Evolutionary conservation across 2,888 invertebrate genomes (phyloP).

Genomic region (Dryomyza anilis): DNA sequence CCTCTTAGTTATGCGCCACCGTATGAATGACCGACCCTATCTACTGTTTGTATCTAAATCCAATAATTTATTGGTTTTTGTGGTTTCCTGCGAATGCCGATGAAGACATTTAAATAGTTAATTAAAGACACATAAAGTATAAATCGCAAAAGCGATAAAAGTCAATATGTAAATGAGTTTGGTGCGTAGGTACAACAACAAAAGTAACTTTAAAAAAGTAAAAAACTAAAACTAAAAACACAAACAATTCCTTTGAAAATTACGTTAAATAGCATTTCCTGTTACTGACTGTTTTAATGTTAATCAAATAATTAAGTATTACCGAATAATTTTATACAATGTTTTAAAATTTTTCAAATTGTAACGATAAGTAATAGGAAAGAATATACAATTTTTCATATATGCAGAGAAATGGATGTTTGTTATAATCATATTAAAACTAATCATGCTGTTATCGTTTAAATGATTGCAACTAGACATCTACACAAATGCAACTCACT

Average conservation of each 20-base stretch:
- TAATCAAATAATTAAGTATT: too few relatives aligned
- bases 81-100: constrained; percentile 25
- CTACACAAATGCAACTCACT: too few relatives aligned
- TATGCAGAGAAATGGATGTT: too few relatives aligned
- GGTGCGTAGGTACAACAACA: background rate
- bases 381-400: too few relatives aligned
- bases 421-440: too few relatives aligned
- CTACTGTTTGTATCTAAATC: background rate
- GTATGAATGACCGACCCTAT: background rate
- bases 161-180: constrained; percentile 7
- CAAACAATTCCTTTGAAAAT: background rate
- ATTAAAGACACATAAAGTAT: constrained; percentile 42
- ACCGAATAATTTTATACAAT: too few relatives aligned
- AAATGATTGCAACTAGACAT: too few relatives aligned
- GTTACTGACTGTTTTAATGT: too few relatives aligned
- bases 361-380: too few relatives aligned
- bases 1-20: background rate
- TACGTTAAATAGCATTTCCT: background rate
- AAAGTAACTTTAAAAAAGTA: background rate
- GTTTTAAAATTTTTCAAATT: too few relatives aligned
- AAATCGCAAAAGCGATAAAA: background rate
- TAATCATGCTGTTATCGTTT: too few relatives aligned
- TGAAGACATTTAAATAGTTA: constrained; percentile 53
- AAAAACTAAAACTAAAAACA: too few relatives aligned
- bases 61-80: constrained; percentile 24